Conservation (phyloP, 2,113 vertebrate genomes). For the Addax nasomaculatus region DNA sequence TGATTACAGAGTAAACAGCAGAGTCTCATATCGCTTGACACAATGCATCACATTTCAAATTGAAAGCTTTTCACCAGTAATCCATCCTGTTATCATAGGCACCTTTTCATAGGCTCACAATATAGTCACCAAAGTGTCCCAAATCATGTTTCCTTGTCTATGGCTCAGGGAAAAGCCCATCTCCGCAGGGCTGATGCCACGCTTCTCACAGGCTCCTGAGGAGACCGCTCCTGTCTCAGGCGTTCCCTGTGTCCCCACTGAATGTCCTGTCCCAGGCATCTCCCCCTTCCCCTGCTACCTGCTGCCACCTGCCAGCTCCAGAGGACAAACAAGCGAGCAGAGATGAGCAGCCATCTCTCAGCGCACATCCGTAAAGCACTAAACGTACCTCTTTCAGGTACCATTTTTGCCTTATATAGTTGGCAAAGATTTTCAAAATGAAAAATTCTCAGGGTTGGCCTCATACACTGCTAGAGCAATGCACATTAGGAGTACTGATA, state of each 20-base stretch:
- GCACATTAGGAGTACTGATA: background rate
- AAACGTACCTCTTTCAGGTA: background rate
- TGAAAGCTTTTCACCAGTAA: background rate
- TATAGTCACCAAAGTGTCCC: background rate
- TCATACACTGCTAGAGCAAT: background rate
- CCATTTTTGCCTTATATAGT: background rate
- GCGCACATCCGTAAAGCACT: background rate
- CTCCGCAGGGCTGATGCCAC: rapidly evolving
- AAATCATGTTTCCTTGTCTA: background rate
- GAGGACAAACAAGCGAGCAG: background rate
- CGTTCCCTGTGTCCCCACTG: background rate
- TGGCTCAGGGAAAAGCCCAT: background rate
- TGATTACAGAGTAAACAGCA: background rate
- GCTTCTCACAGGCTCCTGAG: background rate
- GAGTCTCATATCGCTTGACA: background rate
- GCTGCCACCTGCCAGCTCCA: background rate
- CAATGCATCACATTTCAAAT: background rate
- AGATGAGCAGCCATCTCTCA: background rate
- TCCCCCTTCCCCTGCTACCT: background rate
- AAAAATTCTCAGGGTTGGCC: background rate
- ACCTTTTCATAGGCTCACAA: background rate
- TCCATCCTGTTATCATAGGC: background rate
- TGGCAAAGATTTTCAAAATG: background rate
- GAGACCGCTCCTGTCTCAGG: background rate
- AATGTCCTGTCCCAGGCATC: background rate